Conservation (phyloP, 2,888 invertebrate species). For the Pemphredon lugubris region DNA sequence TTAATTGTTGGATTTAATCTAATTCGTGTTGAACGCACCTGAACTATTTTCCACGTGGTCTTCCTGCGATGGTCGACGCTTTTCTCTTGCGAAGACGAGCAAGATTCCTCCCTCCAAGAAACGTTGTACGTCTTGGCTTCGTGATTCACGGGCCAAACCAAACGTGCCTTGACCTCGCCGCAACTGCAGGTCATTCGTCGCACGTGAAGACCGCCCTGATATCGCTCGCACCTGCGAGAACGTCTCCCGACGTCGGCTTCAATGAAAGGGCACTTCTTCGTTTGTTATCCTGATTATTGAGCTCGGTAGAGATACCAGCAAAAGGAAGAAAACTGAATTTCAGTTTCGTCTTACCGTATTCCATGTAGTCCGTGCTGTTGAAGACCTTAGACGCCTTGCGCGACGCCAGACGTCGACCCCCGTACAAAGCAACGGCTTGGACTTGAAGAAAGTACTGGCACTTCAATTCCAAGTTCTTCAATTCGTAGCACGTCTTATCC, state of each 20-base stretch:
- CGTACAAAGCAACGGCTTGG: constrained; percentile 88
- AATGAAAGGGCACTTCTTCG: constrained; percentile 65
- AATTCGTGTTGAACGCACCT: constrained; percentile 47
- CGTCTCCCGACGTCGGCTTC: constrained; percentile 68
- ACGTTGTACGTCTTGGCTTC: constrained; percentile 67
- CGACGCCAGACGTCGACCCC: constrained; percentile 86
- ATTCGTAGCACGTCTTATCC: constrained; percentile 85
- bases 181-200: constrained; percentile 69
- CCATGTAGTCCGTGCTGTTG: constrained; percentile 85
- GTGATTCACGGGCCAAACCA: constrained; percentile 67
- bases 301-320: constrained; percentile 32
- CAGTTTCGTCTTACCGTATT: constrained; percentile 69
- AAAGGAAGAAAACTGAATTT: constrained; percentile 20
- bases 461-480: constrained; percentile 86
- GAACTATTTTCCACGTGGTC: constrained; percentile 45
- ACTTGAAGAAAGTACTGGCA: constrained; percentile 91
- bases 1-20: too few species aligned
- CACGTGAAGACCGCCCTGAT: constrained; percentile 64
- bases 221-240: constrained; percentile 68
- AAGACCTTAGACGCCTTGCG: constrained; percentile 87
- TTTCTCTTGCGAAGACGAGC: constrained; percentile 38
- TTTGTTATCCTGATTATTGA: constrained; percentile 58
- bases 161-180: constrained; percentile 66
- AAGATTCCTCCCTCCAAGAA: constrained; percentile 67
- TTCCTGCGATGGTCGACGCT: constrained; percentile 9